Evolutionary conservation across 2,113 vertebrate genomes (phyloP), one percentile per base, ranked within the genome.

Genomic region (Rhea pennata): DNA sequence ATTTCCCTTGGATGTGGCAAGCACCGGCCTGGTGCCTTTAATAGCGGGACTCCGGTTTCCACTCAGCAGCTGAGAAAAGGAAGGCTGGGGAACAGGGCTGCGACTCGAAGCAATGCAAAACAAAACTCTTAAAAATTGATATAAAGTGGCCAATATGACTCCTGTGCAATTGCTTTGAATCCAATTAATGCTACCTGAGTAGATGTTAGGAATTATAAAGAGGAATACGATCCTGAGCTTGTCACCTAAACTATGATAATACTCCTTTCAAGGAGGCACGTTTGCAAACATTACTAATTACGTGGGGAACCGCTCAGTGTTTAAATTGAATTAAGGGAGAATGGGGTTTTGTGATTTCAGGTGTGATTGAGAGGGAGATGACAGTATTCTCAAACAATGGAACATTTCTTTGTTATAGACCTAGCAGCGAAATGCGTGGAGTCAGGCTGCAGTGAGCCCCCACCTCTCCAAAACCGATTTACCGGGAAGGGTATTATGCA

Each of bases 141-240:
- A 53, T 42, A n/a, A 96, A 95, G 91, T 84, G 94, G 96, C 95
- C 89, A 95, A 80, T 67, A 26, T 4, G 20, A 81, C 64, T 96
- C 84, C 75, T 62, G 54, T 85, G 94, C 94, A 96, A 93, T 90
- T 85, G 94, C 89, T 93, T 39, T 82, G 91, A 92, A 95, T 97
- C 92, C 92, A 91, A 91, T 94, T 97, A 96, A 95, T 92, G 95
- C 87, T 91, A 78, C 91, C 94, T 87, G 94, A 92, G 84, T 93
- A 91, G 94, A 95, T 94, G 89, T 77, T 76, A 85, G 91, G 94
- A 97, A 96, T 97, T 94, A 84, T 74, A 93, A 96, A 95, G 79
- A 92, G 79, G 84, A 96, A 77, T 90, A 82, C 6, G 40, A 82
- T 48, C n/a, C 40, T 31, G 12, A 91, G 84, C 93, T 93, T 88